Evolutionary conservation across 2,888 invertebrate species (phyloP), one percentile per base, ranked within the genome.

Genomic region (Chydorus sphaericus): DNA sequence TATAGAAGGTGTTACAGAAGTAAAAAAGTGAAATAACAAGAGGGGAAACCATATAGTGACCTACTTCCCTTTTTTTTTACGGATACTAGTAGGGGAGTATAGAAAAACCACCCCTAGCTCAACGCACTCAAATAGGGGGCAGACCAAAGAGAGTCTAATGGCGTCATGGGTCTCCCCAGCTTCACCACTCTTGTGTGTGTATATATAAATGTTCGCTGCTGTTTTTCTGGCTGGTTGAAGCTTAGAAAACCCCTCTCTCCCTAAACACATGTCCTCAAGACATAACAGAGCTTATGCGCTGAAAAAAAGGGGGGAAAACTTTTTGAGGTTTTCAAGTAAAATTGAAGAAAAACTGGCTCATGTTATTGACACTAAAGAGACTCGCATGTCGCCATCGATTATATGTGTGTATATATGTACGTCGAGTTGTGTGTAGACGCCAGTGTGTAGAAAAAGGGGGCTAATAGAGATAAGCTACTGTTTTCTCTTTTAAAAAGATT

Each of bases 381-480:
- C 44, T 44, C 44, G 44, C 44, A 44, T 44, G 44, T 23, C 26
- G 44, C 44, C 44, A 44, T 44, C 44, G 44, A 44, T 44, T 44
- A 44, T 23, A 39, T 28, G n/a, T n/a, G n/a, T n/a, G n/a, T n/a
- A n/a, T n/a, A n/a, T n/a, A n/a, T n/a, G n/a, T n/a, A n/a, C n/a
- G n/a, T n/a, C n/a, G n/a, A n/a, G n/a, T n/a, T n/a, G n/a, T n/a
- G n/a, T n/a, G n/a, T n/a, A 23, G 44, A 26, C 44, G 44, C 26
- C 23, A 44, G 5, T 26, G 23, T 44, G n/a, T n/a, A n/a, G n/a
- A n/a, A n/a, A n/a, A n/a, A n/a, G n/a, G n/a, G n/a, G n/a, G n/a
- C n/a, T n/a, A n/a, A n/a, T n/a, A n/a, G 26, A 11, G 44, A 44
- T 44, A 44, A 44, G 44, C 44, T 44, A 44, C 44, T 44, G 44